Percentiles rank a stretch among this genome's conserved stretches.
These are phyloP conservation scores for Ceramica pisi DNA, from an alignment of 2,888 invertebrate species.

Conservation along the genomic window DNA sequence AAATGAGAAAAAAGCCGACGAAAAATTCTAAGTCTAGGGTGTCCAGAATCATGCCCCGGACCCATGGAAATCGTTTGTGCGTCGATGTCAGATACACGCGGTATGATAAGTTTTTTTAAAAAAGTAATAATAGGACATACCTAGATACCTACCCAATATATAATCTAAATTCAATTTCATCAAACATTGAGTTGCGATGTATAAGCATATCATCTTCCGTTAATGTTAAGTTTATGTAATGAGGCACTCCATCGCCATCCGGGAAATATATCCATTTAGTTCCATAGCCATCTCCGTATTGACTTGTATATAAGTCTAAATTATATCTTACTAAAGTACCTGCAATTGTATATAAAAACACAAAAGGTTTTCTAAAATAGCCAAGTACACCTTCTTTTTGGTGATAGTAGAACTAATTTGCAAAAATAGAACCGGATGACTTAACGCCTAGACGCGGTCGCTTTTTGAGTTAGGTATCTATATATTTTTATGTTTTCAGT, in stretches of 20 bases:
- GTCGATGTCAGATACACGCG: too few species aligned
- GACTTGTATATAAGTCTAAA: constrained; percentile 25
- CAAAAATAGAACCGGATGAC: too few species aligned
- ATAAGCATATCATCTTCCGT: constrained; percentile 26
- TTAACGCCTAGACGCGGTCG: too few species aligned
- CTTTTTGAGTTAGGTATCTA: too few species aligned
- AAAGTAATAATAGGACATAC: neutral
- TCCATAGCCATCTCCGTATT: constrained; percentile 78
- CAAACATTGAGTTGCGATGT: constrained; percentile 45
- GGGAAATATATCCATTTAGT: constrained; percentile 86
- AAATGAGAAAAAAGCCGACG: too few species aligned
- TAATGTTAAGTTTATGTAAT: constrained; percentile 73
- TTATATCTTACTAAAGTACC: constrained; percentile 30
- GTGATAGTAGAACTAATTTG: too few species aligned
- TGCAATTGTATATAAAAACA: constrained; percentile 17
- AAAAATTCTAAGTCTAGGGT: too few species aligned
- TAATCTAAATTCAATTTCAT: constrained; percentile 79
- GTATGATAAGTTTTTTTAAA: too few species aligned
- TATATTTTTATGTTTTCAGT: too few species aligned
- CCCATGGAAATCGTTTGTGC: too few species aligned
- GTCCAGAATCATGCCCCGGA: too few species aligned
- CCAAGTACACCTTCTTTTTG: too few species aligned
- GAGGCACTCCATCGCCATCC: constrained; percentile 80
- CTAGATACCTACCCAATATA: constrained; percentile 76
- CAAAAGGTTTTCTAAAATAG: neutral